A percentile compares a stretch with the other conserved stretches of the same genome.
Evolutionary conservation across 2,797 vertebrate genomes (phyloP).

Genomic region (Petrocephalus schoutedeni): DNA sequence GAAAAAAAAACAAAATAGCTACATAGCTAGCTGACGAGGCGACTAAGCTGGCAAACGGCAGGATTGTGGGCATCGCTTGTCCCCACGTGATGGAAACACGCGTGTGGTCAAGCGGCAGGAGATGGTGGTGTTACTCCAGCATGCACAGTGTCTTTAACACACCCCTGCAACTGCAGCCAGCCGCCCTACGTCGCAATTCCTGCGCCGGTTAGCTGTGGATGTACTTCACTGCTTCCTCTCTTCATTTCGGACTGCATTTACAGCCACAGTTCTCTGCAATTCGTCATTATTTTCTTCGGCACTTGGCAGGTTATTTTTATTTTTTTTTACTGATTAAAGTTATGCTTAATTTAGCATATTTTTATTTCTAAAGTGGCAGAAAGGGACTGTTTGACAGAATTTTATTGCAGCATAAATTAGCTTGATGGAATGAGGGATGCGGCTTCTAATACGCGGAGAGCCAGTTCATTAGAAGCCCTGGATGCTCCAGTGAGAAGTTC

Average conservation of each 20-base stretch:
- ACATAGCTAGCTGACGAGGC: not conserved
- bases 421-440: slow-evolving; percentile 42
- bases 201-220: no score
- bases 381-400: slow-evolving; percentile 43
- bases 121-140: not conserved
- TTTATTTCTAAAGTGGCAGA: slow-evolving; percentile 40
- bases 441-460: slow-evolving; percentile 30
- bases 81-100: not conserved
- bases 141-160: not conserved
- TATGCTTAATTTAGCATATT: slow-evolving; percentile 30
- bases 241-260: not conserved
- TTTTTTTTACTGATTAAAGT: slow-evolving; percentile 11
- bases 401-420: slow-evolving; percentile 57
- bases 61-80: not conserved
- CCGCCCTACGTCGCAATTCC: not conserved
- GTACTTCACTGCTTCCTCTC: not conserved
- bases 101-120: not conserved
- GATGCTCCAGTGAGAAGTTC: not conserved
- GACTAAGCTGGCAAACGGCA: not conserved
- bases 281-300: slow-evolving; percentile 6
- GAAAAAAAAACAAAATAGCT: not conserved
- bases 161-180: not conserved
- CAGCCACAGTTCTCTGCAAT: not conserved
- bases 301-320: not conserved
- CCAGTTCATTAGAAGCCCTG: slow-evolving; percentile 1